Conservation (phyloP, 1,140 invertebrate genomes). For the Nasonia vitripennis region DNA sequence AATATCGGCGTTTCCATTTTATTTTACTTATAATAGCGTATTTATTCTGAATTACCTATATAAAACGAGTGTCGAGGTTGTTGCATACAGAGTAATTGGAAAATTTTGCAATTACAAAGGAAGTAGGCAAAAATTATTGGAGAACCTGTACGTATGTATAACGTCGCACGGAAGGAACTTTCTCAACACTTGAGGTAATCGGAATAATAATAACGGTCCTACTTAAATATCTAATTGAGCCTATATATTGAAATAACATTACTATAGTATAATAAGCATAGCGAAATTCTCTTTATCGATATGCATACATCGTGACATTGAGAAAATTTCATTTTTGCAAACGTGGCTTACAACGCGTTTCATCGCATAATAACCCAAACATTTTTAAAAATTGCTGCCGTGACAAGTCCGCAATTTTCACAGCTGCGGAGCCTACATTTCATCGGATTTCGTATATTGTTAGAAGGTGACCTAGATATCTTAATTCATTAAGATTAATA, state of each 20-base stretch:
- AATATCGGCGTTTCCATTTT: conserved; percentile 24
- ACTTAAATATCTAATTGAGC: conserved; percentile 47
- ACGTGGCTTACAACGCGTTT: background rate
- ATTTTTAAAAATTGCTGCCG: conserved; percentile 64
- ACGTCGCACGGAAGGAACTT: conserved; percentile 64
- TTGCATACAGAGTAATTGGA: conserved; percentile 8
- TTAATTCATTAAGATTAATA: background rate
- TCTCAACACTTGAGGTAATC: conserved; percentile 69
- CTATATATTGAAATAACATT: conserved; percentile 43
- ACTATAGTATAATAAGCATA: conserved; percentile 20
- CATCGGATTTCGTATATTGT: background rate
- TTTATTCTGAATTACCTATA: conserved; percentile 40
- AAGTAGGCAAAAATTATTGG: conserved; percentile 21
- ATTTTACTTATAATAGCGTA: background rate
- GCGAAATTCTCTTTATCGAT: conserved; percentile 63
- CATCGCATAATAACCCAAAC: conserved; percentile 29
- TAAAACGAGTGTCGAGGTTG: conserved; percentile 38
- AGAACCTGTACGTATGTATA: conserved; percentile 35
- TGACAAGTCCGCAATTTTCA: conserved; percentile 65
- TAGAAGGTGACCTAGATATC: background rate
- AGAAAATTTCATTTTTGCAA: conserved; percentile 5
- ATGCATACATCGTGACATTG: conserved; percentile 46
- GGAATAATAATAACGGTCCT: conserved; percentile 57
- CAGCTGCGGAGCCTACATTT: conserved; percentile 63
- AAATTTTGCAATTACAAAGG: conserved; percentile 22